phyloP scores from a whole-genome alignment of 2,888 invertebrate genomes.

The Taenaris catops region DNA sequence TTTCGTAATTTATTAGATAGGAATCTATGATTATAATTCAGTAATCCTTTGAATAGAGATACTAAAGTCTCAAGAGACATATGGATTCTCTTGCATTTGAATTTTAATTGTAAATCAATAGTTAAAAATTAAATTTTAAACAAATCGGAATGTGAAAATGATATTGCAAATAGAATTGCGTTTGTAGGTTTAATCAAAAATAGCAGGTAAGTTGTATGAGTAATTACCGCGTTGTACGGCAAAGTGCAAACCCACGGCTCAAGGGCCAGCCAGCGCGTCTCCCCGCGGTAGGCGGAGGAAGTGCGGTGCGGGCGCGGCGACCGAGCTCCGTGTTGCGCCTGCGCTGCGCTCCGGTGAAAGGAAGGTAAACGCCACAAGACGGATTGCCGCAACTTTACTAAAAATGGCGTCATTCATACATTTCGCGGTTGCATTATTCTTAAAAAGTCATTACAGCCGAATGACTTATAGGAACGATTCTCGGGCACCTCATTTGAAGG shows the following conservation, averaged over 20 bases:
- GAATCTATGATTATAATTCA: too few species aligned
- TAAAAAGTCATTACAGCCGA: conserved; percentile 39
- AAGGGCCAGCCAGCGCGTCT: conserved; percentile 56
- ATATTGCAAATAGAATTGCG: background rate
- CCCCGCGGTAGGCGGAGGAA: conserved; percentile 30
- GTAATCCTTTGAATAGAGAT: too few species aligned
- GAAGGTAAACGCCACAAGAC: conserved; percentile 69
- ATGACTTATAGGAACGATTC: conserved; percentile 35
- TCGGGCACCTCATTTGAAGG: conserved; percentile 34
- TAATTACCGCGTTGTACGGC: conserved; percentile 26
- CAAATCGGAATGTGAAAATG: too few species aligned
- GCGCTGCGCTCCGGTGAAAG: conserved; percentile 60
- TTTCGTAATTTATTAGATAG: too few species aligned
- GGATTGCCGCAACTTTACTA: conserved; percentile 70
- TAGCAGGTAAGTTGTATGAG: conserved; percentile 21
- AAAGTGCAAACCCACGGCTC: conserved; percentile 29
- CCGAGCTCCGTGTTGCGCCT: conserved; percentile 29
- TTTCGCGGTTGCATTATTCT: conserved; percentile 61
- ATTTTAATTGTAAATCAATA: too few species aligned
- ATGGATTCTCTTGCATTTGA: too few species aligned
- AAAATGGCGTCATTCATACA: conserved; percentile 75
- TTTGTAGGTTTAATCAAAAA: conserved; percentile 7
- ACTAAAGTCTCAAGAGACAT: too few species aligned
- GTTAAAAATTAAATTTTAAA: too few species aligned
- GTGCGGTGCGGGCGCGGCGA: conserved; percentile 7